Conservation (phyloP, 1,140 invertebrate species). For the Brachionus calyciflorus region DNA sequence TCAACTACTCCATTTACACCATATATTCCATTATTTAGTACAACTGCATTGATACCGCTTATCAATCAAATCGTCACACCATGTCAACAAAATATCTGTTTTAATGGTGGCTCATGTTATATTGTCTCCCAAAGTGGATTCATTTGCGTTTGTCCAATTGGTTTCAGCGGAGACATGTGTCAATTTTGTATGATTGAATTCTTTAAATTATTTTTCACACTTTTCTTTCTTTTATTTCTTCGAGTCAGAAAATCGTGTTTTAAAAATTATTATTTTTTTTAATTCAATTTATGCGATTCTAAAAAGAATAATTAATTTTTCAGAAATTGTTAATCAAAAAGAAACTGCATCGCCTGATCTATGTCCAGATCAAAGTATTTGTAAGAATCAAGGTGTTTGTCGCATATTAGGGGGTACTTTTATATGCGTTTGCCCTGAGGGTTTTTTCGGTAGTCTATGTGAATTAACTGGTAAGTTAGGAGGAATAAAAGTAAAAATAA, state of each 20-base stretch:
- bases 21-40: not conserved
- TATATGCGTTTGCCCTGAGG: conserved; percentile 43
- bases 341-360: not conserved
- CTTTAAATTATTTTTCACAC: not conserved
- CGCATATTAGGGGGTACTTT: conserved; percentile 32
- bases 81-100: conserved; percentile 44
- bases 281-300: not conserved
- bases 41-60: conserved; percentile 1
- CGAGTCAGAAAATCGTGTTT: too few relatives aligned
- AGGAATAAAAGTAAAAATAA: not conserved
- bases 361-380: conserved; percentile 28
- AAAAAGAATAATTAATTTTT: not conserved
- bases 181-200: conserved; percentile 42
- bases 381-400: conserved; percentile 43
- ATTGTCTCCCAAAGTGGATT: conserved; percentile 60
- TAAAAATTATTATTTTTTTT: not conserved
- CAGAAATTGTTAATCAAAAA: not conserved
- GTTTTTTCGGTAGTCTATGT: conserved; percentile 36
- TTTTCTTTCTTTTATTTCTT: not conserved
- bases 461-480: conserved; percentile 21
- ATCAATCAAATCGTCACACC: conserved; percentile 43
- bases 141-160: conserved; percentile 67
- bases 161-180: conserved; percentile 59
- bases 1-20: not conserved
- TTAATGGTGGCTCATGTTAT: conserved; percentile 72